phyloP scores from a whole-genome alignment of 2,113 vertebrate genomes.

The Gorsachius goisagi region DNA sequence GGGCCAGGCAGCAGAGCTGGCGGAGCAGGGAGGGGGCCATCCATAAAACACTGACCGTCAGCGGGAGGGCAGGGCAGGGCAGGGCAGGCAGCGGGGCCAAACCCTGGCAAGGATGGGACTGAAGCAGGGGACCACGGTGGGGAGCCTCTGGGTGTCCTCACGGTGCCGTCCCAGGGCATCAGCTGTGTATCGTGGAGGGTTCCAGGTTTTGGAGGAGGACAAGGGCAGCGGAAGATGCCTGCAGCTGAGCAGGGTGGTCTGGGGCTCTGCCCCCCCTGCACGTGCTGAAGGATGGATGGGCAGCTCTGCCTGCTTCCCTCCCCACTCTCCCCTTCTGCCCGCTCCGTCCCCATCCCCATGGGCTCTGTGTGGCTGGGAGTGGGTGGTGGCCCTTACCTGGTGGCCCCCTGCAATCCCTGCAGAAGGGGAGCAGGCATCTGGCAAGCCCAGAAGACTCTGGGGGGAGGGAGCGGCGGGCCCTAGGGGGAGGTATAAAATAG shows the following conservation, averaged over 20 bases:
- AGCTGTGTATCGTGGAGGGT: fast-evolving
- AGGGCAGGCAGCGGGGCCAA: background rate
- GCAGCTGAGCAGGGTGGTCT: background rate
- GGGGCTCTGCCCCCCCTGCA: background rate
- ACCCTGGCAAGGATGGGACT: background rate
- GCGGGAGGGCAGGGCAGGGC: background rate
- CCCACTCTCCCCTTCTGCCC: background rate
- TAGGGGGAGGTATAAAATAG: slow-evolving; percentile 72
- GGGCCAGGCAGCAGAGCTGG: background rate
- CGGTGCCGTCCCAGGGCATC: background rate
- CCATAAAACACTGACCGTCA: slow-evolving; percentile 62
- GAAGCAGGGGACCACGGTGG: background rate
- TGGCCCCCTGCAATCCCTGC: slow-evolving; percentile 67
- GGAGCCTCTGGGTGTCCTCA: background rate
- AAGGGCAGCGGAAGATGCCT: background rate
- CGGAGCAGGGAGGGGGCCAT: slow-evolving; percentile 46
- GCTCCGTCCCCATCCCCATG: background rate
- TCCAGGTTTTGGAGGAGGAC: background rate
- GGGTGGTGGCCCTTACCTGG: slow-evolving; percentile 68
- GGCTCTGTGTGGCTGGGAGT: background rate
- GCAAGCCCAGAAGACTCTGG: slow-evolving; percentile 67
- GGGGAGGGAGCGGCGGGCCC: slow-evolving; percentile 67
- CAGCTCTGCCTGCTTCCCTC: slow-evolving; percentile 31
- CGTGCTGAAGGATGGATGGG: background rate
- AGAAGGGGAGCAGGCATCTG: slow-evolving; percentile 68